phyloP scores from a whole-genome alignment of 2,797 vertebrate genomes.

The Notamacropus eugenii region DNA sequence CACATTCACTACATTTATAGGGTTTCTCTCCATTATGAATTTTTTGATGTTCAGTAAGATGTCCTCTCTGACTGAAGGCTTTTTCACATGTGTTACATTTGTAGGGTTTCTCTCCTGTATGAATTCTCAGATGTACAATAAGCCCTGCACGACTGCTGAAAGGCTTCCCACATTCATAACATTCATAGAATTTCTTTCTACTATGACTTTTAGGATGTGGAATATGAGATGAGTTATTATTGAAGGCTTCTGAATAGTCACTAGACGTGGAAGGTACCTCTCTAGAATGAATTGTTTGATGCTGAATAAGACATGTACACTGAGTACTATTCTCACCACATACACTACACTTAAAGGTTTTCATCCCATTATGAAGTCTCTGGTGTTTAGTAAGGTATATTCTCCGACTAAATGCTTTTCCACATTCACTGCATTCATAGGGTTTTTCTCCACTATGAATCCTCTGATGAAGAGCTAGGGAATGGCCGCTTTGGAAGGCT shows the following conservation, averaged over 20 bases:
- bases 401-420: constrained; percentile 13
- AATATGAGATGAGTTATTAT: constrained; percentile 13
- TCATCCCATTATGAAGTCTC: constrained; percentile 46
- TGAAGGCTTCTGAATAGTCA: constrained; percentile 50
- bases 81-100: constrained; percentile 16
- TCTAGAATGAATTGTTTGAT: constrained; percentile 48
- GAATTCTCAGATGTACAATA: constrained; percentile 51
- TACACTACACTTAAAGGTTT: constrained; percentile 14
- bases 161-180: constrained; percentile 60
- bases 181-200: constrained; percentile 69
- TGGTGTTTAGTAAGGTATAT: constrained; percentile 36
- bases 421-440: constrained; percentile 24
- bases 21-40: constrained; percentile 26
- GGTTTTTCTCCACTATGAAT: constrained; percentile 42
- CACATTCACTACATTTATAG: constrained; percentile 1
- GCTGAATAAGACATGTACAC: constrained; percentile 26
- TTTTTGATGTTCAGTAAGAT: constrained; percentile 14
- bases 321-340: constrained; percentile 28
- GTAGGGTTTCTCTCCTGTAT: constrained; percentile 48
- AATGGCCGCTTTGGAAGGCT: background rate
- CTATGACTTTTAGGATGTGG: constrained; percentile 33
- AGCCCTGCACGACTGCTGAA: constrained; percentile 71
- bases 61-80: background rate
- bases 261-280: constrained; percentile 43
- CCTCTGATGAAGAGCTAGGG: constrained; percentile 19